Evolutionary conservation across 92 coral and sea anemone genomes (phyloP).

Genomic region (Zoanthus sansibaricus): DNA sequence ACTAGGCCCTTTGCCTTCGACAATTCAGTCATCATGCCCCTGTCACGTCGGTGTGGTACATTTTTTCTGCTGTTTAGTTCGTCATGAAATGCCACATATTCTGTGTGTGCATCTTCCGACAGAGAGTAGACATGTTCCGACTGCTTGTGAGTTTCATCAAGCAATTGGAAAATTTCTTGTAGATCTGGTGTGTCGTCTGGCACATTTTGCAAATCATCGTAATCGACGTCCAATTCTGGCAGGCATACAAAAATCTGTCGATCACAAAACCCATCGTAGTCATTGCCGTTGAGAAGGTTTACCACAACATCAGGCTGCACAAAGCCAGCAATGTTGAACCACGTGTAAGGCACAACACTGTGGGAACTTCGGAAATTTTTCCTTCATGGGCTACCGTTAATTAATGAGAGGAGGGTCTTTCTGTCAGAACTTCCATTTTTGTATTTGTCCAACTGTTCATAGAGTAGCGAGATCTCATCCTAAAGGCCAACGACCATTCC

Average conservation of each 20-base stretch:
- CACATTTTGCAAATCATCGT: constrained; percentile 48
- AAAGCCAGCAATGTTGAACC: constrained; percentile 46
- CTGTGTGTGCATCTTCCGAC: constrained; percentile 12
- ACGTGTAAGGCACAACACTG: no score
- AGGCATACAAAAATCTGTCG: constrained; percentile 73
- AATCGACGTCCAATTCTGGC: constrained; percentile 66
- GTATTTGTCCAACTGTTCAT: constrained; percentile 69
- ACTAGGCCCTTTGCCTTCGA: constrained; percentile 75
- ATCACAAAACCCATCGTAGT: constrained; percentile 70
- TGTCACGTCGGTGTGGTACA: background rate
- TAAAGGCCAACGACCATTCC: constrained; percentile 74
- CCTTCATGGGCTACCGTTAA: no score
- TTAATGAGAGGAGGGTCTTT: constrained; percentile 54
- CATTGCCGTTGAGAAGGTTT: constrained; percentile 63
- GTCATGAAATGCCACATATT: constrained; percentile 57
- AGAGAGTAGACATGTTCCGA: constrained; percentile 24
- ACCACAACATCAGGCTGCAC: constrained; percentile 72
- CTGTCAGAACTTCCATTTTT: constrained; percentile 67
- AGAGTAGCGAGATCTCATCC: constrained; percentile 72
- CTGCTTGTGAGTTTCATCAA: constrained; percentile 35
- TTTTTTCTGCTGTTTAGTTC: background rate
- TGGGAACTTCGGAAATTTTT: no score
- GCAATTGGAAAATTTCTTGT: constrained; percentile 11
- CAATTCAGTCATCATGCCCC: constrained; percentile 66
- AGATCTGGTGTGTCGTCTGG: background rate